Evolutionary conservation across 2,888 invertebrate genomes (phyloP), one percentile per base, ranked within the genome.

Genomic region (Platycnemis pennipes): DNA sequence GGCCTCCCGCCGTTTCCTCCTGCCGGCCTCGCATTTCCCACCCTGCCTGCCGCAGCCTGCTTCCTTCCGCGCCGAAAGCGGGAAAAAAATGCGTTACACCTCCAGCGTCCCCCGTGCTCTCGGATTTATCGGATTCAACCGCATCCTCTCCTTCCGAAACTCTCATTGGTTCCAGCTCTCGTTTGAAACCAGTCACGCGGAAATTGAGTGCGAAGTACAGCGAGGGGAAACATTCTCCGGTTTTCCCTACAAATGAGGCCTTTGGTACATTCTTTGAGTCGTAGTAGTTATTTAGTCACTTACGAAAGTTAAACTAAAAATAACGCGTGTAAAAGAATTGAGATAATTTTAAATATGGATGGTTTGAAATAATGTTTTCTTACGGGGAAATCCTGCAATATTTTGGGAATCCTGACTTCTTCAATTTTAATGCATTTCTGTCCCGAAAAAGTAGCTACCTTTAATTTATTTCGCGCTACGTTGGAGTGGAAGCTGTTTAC

Each of bases 61-160:
- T 91, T 91, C 91, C 91, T 91, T 69, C 91, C 69, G 91, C 69
- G 63, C 63, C 1, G 42, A 44, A 91, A 87, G 87, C 87, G 19
- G 87, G 91, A 63, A 91, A n/a, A 91, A 91, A 63, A 69, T 91
- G 91, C 19, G 42, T 42, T 42, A 42, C 44, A 42, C 69, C 91
- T 56, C 91, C 42, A 69, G 42, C 63, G 63, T 63, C 44, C 31
- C 56, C 91, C 37, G 44, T 44, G 63, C 63, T 91, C 63, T 91
- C 69, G 49, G 45, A 69, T 91, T 91, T 91, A 91, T 91, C 63
- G 56, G 91, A 26, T 44, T 13, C 19, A 42, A 63, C 69, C 63
- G 69, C 91, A 44, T 91, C 63, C 91, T 45, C 77, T 26, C 63
- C 63, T 7, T 7, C 63, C 8, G 77, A 77, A 77, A 1, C 7